These are phyloP conservation scores for Furnarius figulus DNA, from an alignment of 2,113 vertebrate genomes.

Conservation along the genomic window DNA sequence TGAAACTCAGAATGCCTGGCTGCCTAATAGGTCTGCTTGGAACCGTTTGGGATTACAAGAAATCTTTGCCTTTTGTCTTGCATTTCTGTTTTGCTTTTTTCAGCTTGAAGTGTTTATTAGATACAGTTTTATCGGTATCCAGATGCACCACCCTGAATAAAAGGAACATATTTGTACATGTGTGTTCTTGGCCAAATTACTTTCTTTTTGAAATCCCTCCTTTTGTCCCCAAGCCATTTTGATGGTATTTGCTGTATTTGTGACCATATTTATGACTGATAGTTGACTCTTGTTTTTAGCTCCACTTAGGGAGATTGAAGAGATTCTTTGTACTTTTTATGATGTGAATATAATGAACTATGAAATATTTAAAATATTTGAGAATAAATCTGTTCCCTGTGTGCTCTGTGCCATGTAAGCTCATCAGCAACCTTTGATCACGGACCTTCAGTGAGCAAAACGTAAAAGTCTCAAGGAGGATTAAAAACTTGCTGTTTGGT, in stretches of 20 bases:
- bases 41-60: neutral
- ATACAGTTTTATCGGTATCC: neutral
- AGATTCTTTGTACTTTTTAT: neutral
- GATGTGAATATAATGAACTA: neutral
- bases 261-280: neutral
- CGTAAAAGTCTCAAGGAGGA: neutral
- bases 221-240: neutral
- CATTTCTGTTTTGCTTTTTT: neutral
- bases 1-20: neutral
- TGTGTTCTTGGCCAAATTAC: neutral
- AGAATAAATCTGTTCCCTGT: neutral
- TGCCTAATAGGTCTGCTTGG: neutral
- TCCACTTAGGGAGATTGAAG: neutral
- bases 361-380: conserved; percentile 16
- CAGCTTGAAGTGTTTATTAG: neutral
- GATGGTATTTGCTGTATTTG: neutral
- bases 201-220: neutral
- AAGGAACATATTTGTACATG: neutral
- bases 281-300: neutral
- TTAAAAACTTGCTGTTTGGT: neutral
- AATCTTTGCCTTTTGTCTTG: neutral
- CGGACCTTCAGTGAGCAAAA: neutral
- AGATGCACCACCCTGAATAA: neutral
- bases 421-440: neutral
- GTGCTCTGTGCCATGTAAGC: neutral